Evolutionary conservation across 1,140 invertebrate genomes (phyloP).

Genomic region (Anthonomus grandis): DNA sequence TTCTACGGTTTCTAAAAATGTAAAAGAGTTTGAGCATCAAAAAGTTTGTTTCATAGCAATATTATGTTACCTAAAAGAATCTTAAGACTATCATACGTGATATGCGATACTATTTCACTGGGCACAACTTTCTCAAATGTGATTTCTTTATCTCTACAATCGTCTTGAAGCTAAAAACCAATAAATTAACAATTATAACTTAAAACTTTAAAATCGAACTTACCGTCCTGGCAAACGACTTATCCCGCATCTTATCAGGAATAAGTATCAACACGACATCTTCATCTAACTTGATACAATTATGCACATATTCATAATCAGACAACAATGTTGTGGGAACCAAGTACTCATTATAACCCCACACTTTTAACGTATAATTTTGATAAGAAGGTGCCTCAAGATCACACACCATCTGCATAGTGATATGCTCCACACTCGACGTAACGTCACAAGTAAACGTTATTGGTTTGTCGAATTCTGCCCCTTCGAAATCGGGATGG

Average conservation of each 20-base stretch:
- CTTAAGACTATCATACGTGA: slow-evolving; percentile 73
- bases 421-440: slow-evolving; percentile 82
- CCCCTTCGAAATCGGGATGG: slow-evolving; percentile 59
- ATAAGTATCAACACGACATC: slow-evolving; percentile 79
- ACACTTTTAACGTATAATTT: slow-evolving; percentile 63
- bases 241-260: slow-evolving; percentile 60
- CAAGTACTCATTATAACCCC: slow-evolving; percentile 79
- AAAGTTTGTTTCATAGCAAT: slow-evolving; percentile 28
- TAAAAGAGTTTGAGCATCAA: not conserved
- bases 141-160: slow-evolving; percentile 66
- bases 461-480: slow-evolving; percentile 59
- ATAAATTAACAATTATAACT: not conserved
- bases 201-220: slow-evolving; percentile 37
- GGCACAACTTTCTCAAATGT: slow-evolving; percentile 73
- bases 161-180: slow-evolving; percentile 61
- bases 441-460: slow-evolving; percentile 86
- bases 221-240: slow-evolving; percentile 68
- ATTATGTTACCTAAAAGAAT: slow-evolving; percentile 76
- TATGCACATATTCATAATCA: slow-evolving; percentile 91
- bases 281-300: slow-evolving; percentile 89
- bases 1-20: slow-evolving; percentile 66
- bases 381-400: slow-evolving; percentile 57
- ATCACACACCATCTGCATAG: slow-evolving; percentile 80
- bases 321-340: slow-evolving; percentile 64
- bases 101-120: slow-evolving; percentile 64